A percentile compares a stretch with the other conserved stretches of the same genome.
phyloP scores from a whole-genome alignment of 2,113 vertebrate species.

The Caretta caretta region DNA sequence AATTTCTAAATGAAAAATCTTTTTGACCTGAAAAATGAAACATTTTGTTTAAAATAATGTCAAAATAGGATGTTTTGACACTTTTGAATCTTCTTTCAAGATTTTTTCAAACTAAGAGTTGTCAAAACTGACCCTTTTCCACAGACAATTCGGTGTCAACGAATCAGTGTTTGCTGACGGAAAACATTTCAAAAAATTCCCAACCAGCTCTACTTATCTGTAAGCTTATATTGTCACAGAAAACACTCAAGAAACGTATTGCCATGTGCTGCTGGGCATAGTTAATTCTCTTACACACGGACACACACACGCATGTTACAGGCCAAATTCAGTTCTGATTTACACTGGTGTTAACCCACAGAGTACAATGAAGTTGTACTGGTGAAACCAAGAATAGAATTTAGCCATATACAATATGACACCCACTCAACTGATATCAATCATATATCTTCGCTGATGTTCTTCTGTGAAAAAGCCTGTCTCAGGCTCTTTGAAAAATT shows the following conservation, averaged over 20 bases:
- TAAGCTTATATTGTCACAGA: background rate
- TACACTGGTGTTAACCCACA: background rate
- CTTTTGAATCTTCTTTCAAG: background rate
- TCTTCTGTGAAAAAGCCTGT: background rate
- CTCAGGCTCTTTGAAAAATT: background rate
- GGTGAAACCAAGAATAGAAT: background rate
- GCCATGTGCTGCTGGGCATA: background rate
- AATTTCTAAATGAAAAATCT: background rate
- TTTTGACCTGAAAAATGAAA: background rate
- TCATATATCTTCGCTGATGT: background rate
- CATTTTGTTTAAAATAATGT: background rate
- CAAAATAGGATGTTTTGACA: background rate
- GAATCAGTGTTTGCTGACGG: background rate
- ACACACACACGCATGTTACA: background rate
- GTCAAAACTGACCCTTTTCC: background rate
- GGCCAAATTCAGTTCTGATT: slow-evolving; percentile 34
- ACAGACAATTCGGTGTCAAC: background rate
- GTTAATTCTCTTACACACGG: slow-evolving; percentile 12
- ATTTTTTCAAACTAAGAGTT: background rate
- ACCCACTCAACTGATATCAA: background rate
- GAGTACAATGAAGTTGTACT: background rate
- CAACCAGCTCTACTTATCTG: background rate
- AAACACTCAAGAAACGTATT: background rate
- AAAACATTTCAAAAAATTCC: background rate
- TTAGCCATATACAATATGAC: background rate